A percentile compares a stretch with the other conserved stretches of the same genome.
Evolutionary conservation across 2,113 vertebrate genomes (phyloP).

Genomic region (Cyanoderma ruficeps): DNA sequence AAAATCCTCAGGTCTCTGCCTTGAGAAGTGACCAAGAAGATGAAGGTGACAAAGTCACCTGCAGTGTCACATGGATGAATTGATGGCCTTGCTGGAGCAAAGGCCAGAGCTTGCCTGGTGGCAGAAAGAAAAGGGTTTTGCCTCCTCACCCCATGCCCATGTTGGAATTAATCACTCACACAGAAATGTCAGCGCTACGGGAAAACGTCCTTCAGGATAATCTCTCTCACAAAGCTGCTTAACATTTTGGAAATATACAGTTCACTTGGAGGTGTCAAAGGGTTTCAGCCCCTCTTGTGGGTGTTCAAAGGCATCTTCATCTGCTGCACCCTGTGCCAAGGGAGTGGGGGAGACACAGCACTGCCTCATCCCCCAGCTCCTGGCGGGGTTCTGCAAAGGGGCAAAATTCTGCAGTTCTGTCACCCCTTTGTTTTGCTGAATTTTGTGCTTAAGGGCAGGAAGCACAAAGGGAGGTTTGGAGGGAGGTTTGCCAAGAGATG

Average conservation of each 20-base stretch:
- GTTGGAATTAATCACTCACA: conserved; percentile 12
- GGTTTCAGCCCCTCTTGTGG: not conserved
- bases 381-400: fast-evolving
- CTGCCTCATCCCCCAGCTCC: not conserved
- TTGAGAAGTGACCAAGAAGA: not conserved
- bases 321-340: not conserved
- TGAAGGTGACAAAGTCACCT: not conserved
- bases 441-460: not conserved
- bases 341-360: fast-evolving
- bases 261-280: conserved; percentile 7
- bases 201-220: conserved; percentile 47
- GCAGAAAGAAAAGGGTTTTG: not conserved
- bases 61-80: not conserved
- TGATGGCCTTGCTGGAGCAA: not conserved
- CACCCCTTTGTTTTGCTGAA: not conserved
- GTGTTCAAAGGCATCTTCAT: not conserved
- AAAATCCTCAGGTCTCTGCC: not conserved
- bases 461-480: not conserved
- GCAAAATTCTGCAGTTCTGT: not conserved
- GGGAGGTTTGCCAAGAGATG: not conserved
- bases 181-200: not conserved
- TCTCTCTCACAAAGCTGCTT: conserved; percentile 42
- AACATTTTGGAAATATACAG: not conserved
- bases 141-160: not conserved
- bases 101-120: not conserved